Evolutionary conservation across 2,113 vertebrate species (phyloP).

Genomic region (Mirza zaza): DNA sequence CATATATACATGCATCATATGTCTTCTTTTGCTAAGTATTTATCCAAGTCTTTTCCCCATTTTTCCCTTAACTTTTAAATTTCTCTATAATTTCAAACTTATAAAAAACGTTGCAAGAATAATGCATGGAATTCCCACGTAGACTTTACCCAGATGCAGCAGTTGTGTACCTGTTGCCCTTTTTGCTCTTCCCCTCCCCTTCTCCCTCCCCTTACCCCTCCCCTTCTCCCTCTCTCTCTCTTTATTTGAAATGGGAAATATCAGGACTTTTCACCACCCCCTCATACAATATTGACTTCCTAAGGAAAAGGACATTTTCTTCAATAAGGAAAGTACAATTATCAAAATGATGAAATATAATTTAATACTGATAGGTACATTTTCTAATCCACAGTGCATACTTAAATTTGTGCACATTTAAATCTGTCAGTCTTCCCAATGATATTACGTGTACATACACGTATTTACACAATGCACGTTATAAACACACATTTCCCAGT

Average conservation of each 20-base stretch:
- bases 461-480: not conserved
- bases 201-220: too few species aligned
- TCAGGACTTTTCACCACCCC: not conserved
- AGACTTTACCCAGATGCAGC: not conserved
- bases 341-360: not conserved
- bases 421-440: not conserved
- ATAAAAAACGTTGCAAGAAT: not conserved
- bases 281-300: not conserved
- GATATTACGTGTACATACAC: not conserved
- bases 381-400: not conserved
- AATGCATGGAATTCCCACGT: not conserved
- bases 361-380: not conserved
- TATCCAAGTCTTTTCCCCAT: not conserved
- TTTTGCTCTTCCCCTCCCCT: too few species aligned
- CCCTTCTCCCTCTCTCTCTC: not conserved
- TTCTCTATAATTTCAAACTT: not conserved
- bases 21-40: not conserved
- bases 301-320: not conserved
- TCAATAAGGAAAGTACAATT: not conserved
- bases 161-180: rapidly evolving
- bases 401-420: not conserved
- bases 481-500: not conserved
- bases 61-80: not conserved
- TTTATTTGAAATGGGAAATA: not conserved
- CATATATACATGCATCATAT: not conserved